Base-by-base conservation (phyloP, 2,113 vertebrate genomes). In the Clarias macrocephalus region DNA sequence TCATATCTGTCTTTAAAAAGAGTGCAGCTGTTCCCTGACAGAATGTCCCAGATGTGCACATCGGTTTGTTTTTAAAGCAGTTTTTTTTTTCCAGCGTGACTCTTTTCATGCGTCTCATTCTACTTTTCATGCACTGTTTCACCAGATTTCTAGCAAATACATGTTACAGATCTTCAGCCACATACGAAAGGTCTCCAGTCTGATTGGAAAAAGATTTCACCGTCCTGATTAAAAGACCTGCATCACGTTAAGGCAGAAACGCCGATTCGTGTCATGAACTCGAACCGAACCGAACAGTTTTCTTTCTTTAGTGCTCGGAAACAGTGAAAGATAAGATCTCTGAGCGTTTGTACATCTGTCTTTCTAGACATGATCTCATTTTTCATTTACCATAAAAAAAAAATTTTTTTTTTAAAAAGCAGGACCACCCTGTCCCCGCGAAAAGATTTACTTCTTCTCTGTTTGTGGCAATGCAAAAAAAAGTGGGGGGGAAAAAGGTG, bases 331-430 rank as follows among this genome's bases (percentile, higher is more conserved):
- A 37, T 62, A 76, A 63, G 84, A 52, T 52, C 25, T 52, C 65
- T 42, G 57, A 85, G 42, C 19, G n/a, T 77, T 62, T 65, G 60
- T 60, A 60, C 63, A 72, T 66, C n/a, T 80, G 48, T 80, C 62
- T 70, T 68, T 88, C 59, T 52, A 85, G 84, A 88, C 68, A 52
- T 88, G 88, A 88, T 37, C 88, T 88, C 88, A 86, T 70, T 88
- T 52, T 83, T 80, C 72, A 42, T 88, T 68, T 83, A 77, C 70
- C 37, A 68, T 25, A 80, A 33, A 80, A 80, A 48, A 52, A 54
- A 54, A 25, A 84, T n/a, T n/a, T n/a, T n/a, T n/a, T n/a, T n/a
- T n/a, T n/a, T n/a, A 68, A 79, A 7, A 48, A 79, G 1, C 11
- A 60, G 80, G 60, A 60, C 85, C 81, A 80, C 80, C 72, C 81